Conservation (phyloP, 2,888 invertebrate species). For the Labia minor region DNA sequence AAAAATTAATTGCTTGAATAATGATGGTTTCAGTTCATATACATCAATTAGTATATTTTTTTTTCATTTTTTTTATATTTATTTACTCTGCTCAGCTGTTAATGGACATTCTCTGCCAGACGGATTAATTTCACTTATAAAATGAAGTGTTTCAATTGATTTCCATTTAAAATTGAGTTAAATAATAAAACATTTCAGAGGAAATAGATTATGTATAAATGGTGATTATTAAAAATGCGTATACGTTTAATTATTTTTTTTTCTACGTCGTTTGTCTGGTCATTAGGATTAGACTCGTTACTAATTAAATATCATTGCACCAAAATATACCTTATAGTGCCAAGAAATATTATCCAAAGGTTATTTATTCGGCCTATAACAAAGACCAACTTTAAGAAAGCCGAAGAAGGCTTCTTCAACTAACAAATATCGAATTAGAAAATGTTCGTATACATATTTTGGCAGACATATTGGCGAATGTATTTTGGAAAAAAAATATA, state of each 20-base stretch:
- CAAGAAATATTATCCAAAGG: not conserved
- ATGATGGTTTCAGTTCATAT: too few species aligned
- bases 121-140: not conserved
- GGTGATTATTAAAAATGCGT: conserved; percentile 13
- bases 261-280: not conserved
- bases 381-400: not conserved
- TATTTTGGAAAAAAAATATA: not conserved
- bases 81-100: not conserved
- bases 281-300: not conserved
- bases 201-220: not conserved
- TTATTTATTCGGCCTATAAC: not conserved
- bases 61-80: not conserved
- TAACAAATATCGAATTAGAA: conserved; percentile 3
- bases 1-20: too few species aligned
- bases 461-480: conserved; percentile 8
- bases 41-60: too few species aligned
- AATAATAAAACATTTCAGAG: not conserved
- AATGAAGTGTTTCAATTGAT: not conserved
- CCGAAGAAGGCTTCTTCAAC: conserved; percentile 1
- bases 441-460: conserved; percentile 3
- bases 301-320: not conserved
- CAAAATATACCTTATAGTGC: not conserved
- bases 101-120: not conserved
- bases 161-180: not conserved
- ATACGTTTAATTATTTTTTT: too few species aligned